Conservation (phyloP, 1,140 invertebrate genomes). For the Drosophila eugracilis region DNA sequence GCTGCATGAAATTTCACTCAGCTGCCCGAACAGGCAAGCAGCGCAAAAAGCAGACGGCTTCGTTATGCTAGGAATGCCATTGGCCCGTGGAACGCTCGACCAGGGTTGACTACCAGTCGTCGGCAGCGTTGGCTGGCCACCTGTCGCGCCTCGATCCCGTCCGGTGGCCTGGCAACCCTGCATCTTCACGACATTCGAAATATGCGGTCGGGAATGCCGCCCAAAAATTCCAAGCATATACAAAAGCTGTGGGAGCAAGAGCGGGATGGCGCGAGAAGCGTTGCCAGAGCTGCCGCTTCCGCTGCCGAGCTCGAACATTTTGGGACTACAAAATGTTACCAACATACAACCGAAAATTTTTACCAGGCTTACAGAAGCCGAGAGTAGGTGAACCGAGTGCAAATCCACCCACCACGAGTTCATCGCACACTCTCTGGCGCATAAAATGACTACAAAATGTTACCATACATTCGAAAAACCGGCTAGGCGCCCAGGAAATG, state of each 20-base stretch:
- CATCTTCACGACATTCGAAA: slow-evolving; percentile 27
- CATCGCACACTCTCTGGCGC: slow-evolving; percentile 17
- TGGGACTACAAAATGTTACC: slow-evolving; percentile 72
- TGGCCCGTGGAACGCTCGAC: slow-evolving; percentile 51
- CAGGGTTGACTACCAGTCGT: slow-evolving; percentile 22
- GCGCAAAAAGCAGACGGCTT: slow-evolving; percentile 69
- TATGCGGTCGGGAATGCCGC: slow-evolving; percentile 48
- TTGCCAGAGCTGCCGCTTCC: slow-evolving; percentile 63
- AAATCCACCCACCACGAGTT: slow-evolving; percentile 14
- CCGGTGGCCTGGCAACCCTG: slow-evolving; percentile 39
- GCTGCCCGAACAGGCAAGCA: slow-evolving; percentile 74
- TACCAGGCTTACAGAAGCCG: slow-evolving; percentile 51
- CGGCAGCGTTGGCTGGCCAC: slow-evolving; percentile 18
- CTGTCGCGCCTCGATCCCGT: slow-evolving; percentile 22
- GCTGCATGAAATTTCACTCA: slow-evolving; percentile 84
- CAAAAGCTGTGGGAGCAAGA: slow-evolving; percentile 24
- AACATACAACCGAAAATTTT: slow-evolving; percentile 75
- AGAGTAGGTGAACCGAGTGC: neutral
- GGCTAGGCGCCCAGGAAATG: slow-evolving; percentile 48
- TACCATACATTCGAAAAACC: slow-evolving; percentile 56
- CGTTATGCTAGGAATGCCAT: slow-evolving; percentile 73
- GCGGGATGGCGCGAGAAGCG: slow-evolving; percentile 46
- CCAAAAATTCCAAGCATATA: slow-evolving; percentile 38
- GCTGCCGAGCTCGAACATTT: slow-evolving; percentile 26
- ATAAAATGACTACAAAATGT: slow-evolving; percentile 47